Base-by-base conservation (phyloP, 2,888 invertebrate genomes). In the Thereva unica region DNA sequence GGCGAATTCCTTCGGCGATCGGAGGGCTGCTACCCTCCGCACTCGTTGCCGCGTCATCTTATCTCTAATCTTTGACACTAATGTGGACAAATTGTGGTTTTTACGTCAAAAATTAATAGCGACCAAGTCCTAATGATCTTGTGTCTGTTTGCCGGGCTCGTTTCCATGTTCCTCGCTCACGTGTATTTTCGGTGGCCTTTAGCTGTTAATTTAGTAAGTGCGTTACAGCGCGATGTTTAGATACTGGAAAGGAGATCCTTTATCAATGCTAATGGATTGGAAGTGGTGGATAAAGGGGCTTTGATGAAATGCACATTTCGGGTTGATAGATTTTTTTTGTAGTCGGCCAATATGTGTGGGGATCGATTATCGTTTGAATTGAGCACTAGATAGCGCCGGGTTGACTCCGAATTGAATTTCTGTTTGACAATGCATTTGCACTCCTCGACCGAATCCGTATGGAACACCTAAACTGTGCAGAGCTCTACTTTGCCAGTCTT, bases 1-100 rank as follows among this genome's bases (percentile, higher is more conserved):
- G 23, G 23, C 23, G 23, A 23, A 23, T 23, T 23, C 23, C 23
- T 23, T 23, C 23, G 23, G 23, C 23, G 7, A 42, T 42, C 9
- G 4, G 4, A 4, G 42, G 9, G 9, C 9, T 42, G 7, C 9
- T 42, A 34, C 53, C 53, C 53, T 53, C 9, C 52, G 35, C 38
- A 50, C 23, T 50, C 56, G 35, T 41, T 34, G 41, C 49, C 42
- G 23, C 23, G 54, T 69, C 63, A 59, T 68, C 68, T 74, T 74
- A 73, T 74, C 73, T 72, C 61, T 67, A 69, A 74, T 73, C 73
- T 74, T 71, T 74, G 72, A 74, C 74, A 73, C 73, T 74, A 74
- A 74, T 74, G 74, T 74, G 72, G 73, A 74, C 74, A 74, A 74
- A 74, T 74, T 74, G 74, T 72, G 72, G 74, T 72, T 71, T 71